These are phyloP conservation scores for Copidosoma floridanum DNA, from an alignment of 1,140 invertebrate species.

Conservation along the genomic window DNA sequence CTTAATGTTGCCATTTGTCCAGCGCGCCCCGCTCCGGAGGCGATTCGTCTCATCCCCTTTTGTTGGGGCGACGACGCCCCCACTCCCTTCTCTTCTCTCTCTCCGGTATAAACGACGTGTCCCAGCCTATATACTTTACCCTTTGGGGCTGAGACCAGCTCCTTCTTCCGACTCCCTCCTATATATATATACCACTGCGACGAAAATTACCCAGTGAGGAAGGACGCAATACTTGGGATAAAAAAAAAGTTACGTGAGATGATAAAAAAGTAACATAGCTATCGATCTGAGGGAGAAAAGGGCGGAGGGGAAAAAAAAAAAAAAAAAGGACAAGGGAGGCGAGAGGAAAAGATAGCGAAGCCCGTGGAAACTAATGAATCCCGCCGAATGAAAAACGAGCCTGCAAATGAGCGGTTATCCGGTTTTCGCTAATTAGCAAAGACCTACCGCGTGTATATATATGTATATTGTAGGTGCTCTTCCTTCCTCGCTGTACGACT, in stretches of 20 bases:
- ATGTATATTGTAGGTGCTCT: no score
- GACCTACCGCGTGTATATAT: no score
- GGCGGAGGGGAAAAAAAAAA: neutral
- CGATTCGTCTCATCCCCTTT: slow-evolving; percentile 44
- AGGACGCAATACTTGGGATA: no score
- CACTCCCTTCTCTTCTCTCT: slow-evolving; percentile 25
- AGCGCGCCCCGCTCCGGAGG: slow-evolving; percentile 26
- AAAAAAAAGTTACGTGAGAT: no score
- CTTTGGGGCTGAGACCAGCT: no score
- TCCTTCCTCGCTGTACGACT: no score
- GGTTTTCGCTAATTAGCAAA: slow-evolving; percentile 20
- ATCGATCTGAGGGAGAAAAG: neutral
- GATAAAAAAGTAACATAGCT: no score
- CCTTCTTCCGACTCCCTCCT: neutral
- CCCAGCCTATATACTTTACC: neutral
- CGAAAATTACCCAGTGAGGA: slow-evolving; percentile 18
- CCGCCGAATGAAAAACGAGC: slow-evolving; percentile 10
- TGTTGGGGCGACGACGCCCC: neutral
- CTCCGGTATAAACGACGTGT: slow-evolving; percentile 29
- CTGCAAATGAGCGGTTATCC: slow-evolving; percentile 10
- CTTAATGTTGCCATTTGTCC: slow-evolving; percentile 44
- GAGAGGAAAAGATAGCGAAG: no score
- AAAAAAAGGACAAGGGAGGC: no score
- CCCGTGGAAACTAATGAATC: slow-evolving; percentile 12
- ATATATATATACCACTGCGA: no score